Evolutionary conservation across 2,888 invertebrate genomes (phyloP).

Genomic region (Phrixothrix hirtus): DNA sequence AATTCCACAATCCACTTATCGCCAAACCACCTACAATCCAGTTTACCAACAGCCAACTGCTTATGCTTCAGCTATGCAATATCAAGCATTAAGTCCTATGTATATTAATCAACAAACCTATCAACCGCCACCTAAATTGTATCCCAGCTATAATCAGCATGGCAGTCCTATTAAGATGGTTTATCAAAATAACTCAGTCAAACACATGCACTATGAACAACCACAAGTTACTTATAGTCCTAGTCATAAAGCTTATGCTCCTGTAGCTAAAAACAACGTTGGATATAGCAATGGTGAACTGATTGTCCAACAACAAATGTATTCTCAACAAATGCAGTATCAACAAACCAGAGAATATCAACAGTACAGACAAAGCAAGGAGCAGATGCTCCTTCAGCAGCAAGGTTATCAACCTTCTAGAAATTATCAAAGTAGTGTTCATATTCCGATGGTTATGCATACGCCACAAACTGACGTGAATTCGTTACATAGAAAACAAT

Average conservation of each 20-base stretch:
- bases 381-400: constrained; percentile 48
- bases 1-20: constrained; percentile 44
- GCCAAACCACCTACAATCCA: constrained; percentile 37
- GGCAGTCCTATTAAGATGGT: constrained; percentile 44
- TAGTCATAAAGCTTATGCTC: constrained; percentile 43
- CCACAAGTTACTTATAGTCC: constrained; percentile 37
- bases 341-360: constrained; percentile 48
- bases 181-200: constrained; percentile 42
- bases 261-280: constrained; percentile 34
- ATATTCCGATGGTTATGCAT: constrained; percentile 48
- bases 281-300: constrained; percentile 49
- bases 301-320: constrained; percentile 47
- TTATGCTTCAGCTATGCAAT: constrained; percentile 49
- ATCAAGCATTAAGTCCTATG: constrained; percentile 49
- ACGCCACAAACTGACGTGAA: constrained; percentile 48
- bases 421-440: constrained; percentile 49
- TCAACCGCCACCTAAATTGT: constrained; percentile 41
- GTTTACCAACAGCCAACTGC: constrained; percentile 32
- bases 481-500: constrained; percentile 38
- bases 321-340: constrained; percentile 45
- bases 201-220: constrained; percentile 45
- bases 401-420: constrained; percentile 42
- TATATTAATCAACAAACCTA: constrained; percentile 44
- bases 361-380: constrained; percentile 49
- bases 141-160: constrained; percentile 44